Evolutionary conservation across 2,113 vertebrate species (phyloP).

Genomic region (Hippotragus niger): DNA sequence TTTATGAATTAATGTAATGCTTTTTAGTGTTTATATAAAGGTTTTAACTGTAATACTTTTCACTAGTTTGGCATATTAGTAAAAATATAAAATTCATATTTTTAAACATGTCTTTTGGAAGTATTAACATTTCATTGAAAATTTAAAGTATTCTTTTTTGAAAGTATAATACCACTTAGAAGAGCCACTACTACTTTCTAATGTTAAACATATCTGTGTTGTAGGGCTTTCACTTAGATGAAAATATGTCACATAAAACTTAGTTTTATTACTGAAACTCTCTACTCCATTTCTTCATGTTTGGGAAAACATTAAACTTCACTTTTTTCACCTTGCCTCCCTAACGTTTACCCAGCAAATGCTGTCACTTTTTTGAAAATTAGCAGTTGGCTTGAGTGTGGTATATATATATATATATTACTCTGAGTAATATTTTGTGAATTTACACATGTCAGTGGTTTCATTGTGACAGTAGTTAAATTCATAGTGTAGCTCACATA

Average conservation of each 20-base stretch:
- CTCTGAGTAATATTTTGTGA: neutral
- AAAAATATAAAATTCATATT: neutral
- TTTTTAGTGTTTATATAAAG: neutral
- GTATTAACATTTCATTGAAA: constrained; percentile 5
- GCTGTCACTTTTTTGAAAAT: neutral
- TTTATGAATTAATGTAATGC: neutral
- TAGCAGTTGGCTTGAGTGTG: neutral
- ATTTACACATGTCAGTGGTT: neutral
- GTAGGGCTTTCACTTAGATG: neutral
- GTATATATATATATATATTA: neutral
- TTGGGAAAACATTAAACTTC: neutral
- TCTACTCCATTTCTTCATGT: too few species aligned
- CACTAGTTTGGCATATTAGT: neutral
- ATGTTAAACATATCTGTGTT: neutral
- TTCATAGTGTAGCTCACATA: neutral
- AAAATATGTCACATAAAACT: too few species aligned
- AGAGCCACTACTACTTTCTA: neutral
- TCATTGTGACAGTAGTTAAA: neutral
- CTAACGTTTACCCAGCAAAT: neutral
- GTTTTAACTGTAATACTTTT: neutral
- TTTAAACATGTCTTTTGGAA: neutral
- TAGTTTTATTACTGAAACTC: too few species aligned
- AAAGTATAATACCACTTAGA: neutral
- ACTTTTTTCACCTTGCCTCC: neutral
- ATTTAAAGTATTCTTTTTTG: neutral